These are phyloP conservation scores for Ageneiosus marmoratus DNA, from an alignment of 2,113 vertebrate species.

Conservation along the genomic window DNA sequence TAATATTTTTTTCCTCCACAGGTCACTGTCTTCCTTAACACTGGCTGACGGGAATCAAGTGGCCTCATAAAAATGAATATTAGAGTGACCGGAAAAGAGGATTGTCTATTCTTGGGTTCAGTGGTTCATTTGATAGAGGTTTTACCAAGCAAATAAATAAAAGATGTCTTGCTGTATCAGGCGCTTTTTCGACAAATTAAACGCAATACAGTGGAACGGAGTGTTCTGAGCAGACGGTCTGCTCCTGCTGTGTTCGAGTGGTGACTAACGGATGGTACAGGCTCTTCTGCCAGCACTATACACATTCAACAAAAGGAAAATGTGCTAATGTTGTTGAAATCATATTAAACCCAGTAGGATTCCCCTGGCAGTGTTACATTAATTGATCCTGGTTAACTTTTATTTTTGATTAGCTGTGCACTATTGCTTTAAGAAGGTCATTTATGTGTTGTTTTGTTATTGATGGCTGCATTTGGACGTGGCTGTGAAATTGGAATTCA, in stretches of 20 bases:
- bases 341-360: not conserved
- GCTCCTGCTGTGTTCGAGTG: slow-evolving; percentile 17
- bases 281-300: not conserved
- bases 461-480: slow-evolving; percentile 21
- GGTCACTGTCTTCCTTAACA: not conserved
- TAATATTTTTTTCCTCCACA: not conserved
- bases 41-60: slow-evolving; percentile 8
- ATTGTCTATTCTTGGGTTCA: slow-evolving; percentile 55
- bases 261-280: slow-evolving; percentile 11
- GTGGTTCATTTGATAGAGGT: slow-evolving; percentile 57
- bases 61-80: slow-evolving; percentile 49
- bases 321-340: slow-evolving; percentile 1
- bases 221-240: slow-evolving; percentile 29
- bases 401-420: not conserved
- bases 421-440: slow-evolving; percentile 8
- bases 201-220: slow-evolving; percentile 59
- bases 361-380: not conserved
- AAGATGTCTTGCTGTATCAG: slow-evolving; percentile 62
- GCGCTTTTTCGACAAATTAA: slow-evolving; percentile 61
- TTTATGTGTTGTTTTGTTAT: not conserved
- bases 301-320: not conserved
- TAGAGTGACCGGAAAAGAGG: slow-evolving; percentile 26
- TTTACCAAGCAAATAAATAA: slow-evolving; percentile 61
- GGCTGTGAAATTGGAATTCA: slow-evolving; percentile 15
- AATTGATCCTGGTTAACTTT: not conserved